Conservation (phyloP, 2,113 vertebrate species). For the Sterna hirundo region DNA sequence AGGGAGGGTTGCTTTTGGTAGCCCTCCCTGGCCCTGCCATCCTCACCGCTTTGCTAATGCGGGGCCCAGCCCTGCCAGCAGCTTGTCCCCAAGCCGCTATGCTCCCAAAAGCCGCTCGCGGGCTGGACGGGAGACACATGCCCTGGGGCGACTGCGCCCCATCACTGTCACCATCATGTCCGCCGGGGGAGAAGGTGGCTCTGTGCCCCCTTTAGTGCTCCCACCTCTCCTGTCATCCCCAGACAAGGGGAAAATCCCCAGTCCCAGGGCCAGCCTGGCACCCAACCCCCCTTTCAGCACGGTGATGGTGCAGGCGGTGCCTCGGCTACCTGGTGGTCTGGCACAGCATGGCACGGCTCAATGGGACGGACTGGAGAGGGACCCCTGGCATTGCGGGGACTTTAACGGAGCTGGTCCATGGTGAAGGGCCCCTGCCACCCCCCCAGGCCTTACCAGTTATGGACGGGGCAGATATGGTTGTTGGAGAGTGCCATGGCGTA, state of each 20-base stretch:
- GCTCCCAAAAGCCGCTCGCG: not conserved
- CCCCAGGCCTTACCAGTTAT: conserved; percentile 81
- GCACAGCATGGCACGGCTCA: not conserved
- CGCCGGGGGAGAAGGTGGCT: not conserved
- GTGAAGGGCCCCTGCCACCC: not conserved
- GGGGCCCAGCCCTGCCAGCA: not conserved
- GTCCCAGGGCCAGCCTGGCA: not conserved
- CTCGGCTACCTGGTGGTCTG: not conserved
- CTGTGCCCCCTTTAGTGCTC: not conserved
- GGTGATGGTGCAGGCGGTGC: accelerated
- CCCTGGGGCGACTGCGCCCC: not conserved
- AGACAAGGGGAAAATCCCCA: not conserved
- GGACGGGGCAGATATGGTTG: conserved; percentile 88
- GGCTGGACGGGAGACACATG: accelerated
- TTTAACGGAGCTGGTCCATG: not conserved
- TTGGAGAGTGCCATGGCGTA: conserved; percentile 91
- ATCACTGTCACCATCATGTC: not conserved
- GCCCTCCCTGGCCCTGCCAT: not conserved
- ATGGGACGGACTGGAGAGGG: not conserved
- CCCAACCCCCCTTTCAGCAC: accelerated
- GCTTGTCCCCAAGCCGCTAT: not conserved
- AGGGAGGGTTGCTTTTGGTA: not conserved
- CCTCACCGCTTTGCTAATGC: not conserved
- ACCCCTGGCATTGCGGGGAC: accelerated
- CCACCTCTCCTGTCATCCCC: not conserved